Evolutionary conservation across 2,113 vertebrate species (phyloP), one percentile per base, ranked within the genome.

Genomic region (Clarias batrachus): DNA sequence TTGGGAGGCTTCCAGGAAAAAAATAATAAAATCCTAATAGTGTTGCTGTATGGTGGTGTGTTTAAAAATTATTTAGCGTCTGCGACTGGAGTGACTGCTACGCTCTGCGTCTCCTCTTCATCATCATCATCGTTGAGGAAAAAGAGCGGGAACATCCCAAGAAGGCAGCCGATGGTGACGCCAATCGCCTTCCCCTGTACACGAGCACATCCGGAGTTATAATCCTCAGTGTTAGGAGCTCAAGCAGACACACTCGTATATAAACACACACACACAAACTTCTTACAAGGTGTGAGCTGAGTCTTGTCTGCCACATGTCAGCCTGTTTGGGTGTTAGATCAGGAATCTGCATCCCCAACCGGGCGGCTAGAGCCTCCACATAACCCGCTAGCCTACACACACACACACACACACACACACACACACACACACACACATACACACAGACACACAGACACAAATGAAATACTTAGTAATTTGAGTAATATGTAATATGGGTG

Each of bases 121-220:
- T 98, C 95, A 4, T 97, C 96, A n/a, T 97, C 96, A 37, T 98
- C 95, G 4, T 92, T 91, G 81, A 98, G 93, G 93, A 99, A 99
- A 54, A 99, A 82, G 90, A 99, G 95, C 9, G 98, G 98, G 92
- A 99, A 99, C 98, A 99, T 99, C 91, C 98, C 98, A 93, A 99
- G 90, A 89, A 99, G 92, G 68, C 98, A 99, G 91, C 98, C 98
- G 91, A 99, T 96, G 89, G 96, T 92, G 83, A 99, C 96, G 52
- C 98, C 98, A 86, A 99, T 97, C 93, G 94, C 98, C 94, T 99
- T 99, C 2, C 97, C 98, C 98, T 99, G 92, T 41, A 66, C 25
- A 82, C 10, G 10, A 77, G 25, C 23, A 52, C 48, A 54, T 23
- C 11, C 10, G 2, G 66, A 71, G 17, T 48, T 5, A 48, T 48